Base-by-base conservation (phyloP, 2,113 vertebrate species). In the Gobio gobio region DNA sequence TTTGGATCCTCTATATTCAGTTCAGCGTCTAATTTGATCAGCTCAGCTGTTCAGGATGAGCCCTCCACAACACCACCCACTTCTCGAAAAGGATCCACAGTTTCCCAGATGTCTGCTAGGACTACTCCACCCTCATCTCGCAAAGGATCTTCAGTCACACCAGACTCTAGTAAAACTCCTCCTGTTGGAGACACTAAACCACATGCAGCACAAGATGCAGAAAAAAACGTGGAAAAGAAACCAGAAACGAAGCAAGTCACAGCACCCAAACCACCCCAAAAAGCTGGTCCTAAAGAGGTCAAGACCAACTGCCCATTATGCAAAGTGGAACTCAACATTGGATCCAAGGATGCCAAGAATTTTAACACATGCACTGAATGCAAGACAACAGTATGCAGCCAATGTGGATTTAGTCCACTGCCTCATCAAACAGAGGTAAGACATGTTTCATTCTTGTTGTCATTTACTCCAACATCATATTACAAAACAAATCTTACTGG, bases 371-470 rank as follows among this genome's bases (percentile, higher is more conserved):
- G 98, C 76, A 98, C 98, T 0, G 95, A 96, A 89, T 99, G 98
- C 93, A 97, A 96, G 61, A 95, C 92, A 1, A 92, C 92, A 33
- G 97, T 99, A 84, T 99, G 98, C 92, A 98, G 94, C 88, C 94
- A 97, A 20, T 99, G 98, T 94, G 98, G 98, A 75, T 99, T 99
- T 87, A 97, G 97, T 88, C 97, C 97, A 0, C 94, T 92, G 90
- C 93, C 93, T 89, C 88, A 89, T 59, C 88, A 94, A 16, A 94
- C 95, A 94, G 95, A 92, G 93, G 97, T 98, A 92, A 88, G 70
- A 26, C 66, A 64, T 49, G 29, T 29, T 29, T 29, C 29, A 29
- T 29, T 29, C 29, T 29, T 29, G 29, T 29, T 29, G 29, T 1
- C 1, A 29, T 29, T 29, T 29, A 29, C 29, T 29, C 29, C 29